Base-by-base conservation (phyloP, 2,888 invertebrate species). In the Lasioglossum marginatum region DNA sequence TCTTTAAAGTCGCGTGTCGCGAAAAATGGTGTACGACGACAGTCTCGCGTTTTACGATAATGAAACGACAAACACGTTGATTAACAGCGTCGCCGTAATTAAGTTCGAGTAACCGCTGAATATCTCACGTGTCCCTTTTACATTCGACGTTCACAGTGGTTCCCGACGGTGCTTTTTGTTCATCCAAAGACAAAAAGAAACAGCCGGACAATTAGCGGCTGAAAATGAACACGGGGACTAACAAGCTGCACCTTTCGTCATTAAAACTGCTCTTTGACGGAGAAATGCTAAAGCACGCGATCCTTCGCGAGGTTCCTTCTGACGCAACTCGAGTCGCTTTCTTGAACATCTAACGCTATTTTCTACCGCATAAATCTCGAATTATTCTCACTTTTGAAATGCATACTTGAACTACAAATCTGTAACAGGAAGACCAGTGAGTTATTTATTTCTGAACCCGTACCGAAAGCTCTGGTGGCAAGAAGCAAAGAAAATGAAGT, bases 191-290 rank as follows among this genome's bases (percentile, higher is more conserved):
- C 60, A 60, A 34, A 48, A 71, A 4, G 23, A 70, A n/a, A 43
- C 43, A 45, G 31, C 10, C 57, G 60, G 6, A 45, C 76, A 81
- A 76, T 71, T 77, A 77, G 45, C 70, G 60, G 19, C 16, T 14
- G 57, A 19, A 81, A 60, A 71, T n/a, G 63, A 66, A 70, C 31
- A 57, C 12, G 34, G 43, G n/a, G 4, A 4, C n/a, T 68, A 68
- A 60, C 48, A 68, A 57, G 72, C 43, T 12, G 12, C 71, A 8
- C 40, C 68, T 4, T 34, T 77, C 68, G 37, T 68, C 68, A 37
- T 68, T 68, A 68, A 68, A 37, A 68, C 68, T 68, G 68, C 37
- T 37, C 23, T 37, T 68, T 37, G 37, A n/a, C 16, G 60, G 34
- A 34, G 68, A 23, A 68, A 37, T 8, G 23, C 2, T 34, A 68